A percentile compares a stretch with the other conserved stretches of the same genome.
Evolutionary conservation across 2,113 vertebrate species (phyloP).

Genomic region (Oncorhynchus kisutch): DNA sequence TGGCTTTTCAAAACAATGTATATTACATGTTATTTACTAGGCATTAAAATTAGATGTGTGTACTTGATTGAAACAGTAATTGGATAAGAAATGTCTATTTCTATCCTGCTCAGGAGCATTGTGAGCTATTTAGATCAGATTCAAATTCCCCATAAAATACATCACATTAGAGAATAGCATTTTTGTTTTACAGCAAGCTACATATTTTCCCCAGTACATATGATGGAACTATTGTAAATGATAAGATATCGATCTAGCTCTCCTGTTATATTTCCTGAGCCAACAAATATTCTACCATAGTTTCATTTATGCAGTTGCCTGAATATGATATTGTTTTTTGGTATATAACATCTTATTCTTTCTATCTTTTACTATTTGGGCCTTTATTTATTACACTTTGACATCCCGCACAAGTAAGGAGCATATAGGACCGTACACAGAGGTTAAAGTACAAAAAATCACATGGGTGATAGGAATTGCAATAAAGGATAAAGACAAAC

Average conservation of each 20-base stretch:
- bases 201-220: too few relatives aligned
- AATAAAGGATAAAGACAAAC: conserved; percentile 17
- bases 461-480: conserved; percentile 32
- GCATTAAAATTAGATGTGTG: conserved; percentile 58
- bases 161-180: conserved; percentile 37
- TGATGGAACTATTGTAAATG: too few relatives aligned
- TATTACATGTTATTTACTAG: conserved; percentile 62
- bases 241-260: too few relatives aligned
- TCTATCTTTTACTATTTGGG: conserved; percentile 61
- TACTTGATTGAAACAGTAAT: conserved; percentile 60
- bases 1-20: conserved; percentile 60
- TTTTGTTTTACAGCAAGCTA: conserved; percentile 48
- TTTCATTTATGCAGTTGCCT: too few relatives aligned
- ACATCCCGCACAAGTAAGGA: too few relatives aligned
- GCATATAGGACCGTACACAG: not conserved
- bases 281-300: too few relatives aligned
- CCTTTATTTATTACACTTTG: conserved; percentile 17
- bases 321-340: too few relatives aligned
- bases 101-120: conserved; percentile 59
- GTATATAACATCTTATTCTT: conserved; percentile 67
- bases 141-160: conserved; percentile 37
- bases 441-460: not conserved
- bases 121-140: conserved; percentile 57
- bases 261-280: too few relatives aligned
- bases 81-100: conserved; percentile 42